A percentile compares a stretch with the other conserved stretches of the same genome.
phyloP scores from a whole-genome alignment of 2,797 vertebrate species.

The Acipenser ruthenus region DNA sequence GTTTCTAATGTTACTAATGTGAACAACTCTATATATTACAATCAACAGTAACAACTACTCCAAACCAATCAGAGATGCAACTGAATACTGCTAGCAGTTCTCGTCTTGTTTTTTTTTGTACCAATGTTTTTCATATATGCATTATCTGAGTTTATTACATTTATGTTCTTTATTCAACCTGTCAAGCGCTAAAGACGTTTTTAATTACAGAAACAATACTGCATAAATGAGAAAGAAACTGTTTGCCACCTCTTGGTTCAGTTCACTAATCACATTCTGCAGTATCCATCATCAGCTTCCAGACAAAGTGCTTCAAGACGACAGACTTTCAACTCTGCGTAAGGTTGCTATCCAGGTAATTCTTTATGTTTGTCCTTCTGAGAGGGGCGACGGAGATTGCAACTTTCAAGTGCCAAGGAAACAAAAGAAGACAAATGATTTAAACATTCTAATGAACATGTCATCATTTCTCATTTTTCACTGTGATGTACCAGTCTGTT shows the following conservation, averaged over 20 bases:
- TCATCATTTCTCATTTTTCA: constrained; percentile 13
- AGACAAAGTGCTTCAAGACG: constrained; percentile 16
- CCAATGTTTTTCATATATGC: too few relatives aligned
- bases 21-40: too few relatives aligned
- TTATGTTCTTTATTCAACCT: background rate
- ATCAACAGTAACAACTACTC: too few relatives aligned
- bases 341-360: constrained; percentile 25
- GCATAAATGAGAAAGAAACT: background rate
- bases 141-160: background rate
- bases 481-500: constrained; percentile 5
- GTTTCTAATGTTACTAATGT: too few relatives aligned
- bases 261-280: constrained; percentile 19
- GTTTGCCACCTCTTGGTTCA: background rate
- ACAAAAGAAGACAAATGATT: constrained; percentile 11
- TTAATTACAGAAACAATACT: background rate
- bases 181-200: background rate
- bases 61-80: too few relatives aligned
- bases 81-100: too few relatives aligned
- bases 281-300: constrained; percentile 38
- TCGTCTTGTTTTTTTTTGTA: too few relatives aligned
- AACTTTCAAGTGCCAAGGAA: constrained; percentile 25
- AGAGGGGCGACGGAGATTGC: constrained; percentile 22
- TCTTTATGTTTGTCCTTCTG: constrained; percentile 33
- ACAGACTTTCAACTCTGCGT: constrained; percentile 21
- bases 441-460: constrained; percentile 15